Evolutionary conservation across 2,888 invertebrate species (phyloP).

Genomic region (Parnassius glacialis): DNA sequence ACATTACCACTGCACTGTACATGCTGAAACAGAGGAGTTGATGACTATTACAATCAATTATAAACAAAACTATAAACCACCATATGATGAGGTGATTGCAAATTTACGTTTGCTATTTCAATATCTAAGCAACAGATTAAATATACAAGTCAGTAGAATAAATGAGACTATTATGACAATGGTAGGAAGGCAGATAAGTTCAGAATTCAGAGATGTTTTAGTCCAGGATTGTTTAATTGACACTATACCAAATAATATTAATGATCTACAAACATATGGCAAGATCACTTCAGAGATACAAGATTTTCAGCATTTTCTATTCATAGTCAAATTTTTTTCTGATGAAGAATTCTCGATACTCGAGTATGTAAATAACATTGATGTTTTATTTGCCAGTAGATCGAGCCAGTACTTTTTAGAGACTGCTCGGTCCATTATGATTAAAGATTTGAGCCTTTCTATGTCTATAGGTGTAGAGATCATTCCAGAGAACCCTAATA

Average conservation of each 20-base stretch:
- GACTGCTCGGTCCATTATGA: constrained; percentile 86
- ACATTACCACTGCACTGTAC: constrained; percentile 65
- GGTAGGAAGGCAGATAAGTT: constrained; percentile 78
- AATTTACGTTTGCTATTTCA: constrained; percentile 80
- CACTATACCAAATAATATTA: constrained; percentile 88
- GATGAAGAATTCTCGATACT: constrained; percentile 80
- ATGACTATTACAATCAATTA: constrained; percentile 60
- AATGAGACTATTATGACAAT: constrained; percentile 74
- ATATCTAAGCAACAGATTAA: constrained; percentile 80
- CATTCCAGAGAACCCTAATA: constrained; percentile 42
- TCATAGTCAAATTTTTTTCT: constrained; percentile 81
- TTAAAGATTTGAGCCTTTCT: constrained; percentile 89
- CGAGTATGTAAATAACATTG: constrained; percentile 87
- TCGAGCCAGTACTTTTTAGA: constrained; percentile 86
- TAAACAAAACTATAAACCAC: constrained; percentile 61
- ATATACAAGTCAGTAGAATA: constrained; percentile 59
- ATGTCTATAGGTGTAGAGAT: constrained; percentile 79
- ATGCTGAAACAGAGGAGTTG: constrained; percentile 55
- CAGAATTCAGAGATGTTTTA: constrained; percentile 83
- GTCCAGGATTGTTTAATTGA: constrained; percentile 87
- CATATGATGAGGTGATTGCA: constrained; percentile 78
- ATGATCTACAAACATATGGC: constrained; percentile 84
- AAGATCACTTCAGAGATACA: constrained; percentile 83
- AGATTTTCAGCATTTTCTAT: constrained; percentile 83
- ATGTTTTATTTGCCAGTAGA: constrained; percentile 88